Percentiles rank a stretch among this genome's conserved stretches.
Evolutionary conservation across 2,797 vertebrate species (phyloP).

Genomic region (Cyprinella venusta): DNA sequence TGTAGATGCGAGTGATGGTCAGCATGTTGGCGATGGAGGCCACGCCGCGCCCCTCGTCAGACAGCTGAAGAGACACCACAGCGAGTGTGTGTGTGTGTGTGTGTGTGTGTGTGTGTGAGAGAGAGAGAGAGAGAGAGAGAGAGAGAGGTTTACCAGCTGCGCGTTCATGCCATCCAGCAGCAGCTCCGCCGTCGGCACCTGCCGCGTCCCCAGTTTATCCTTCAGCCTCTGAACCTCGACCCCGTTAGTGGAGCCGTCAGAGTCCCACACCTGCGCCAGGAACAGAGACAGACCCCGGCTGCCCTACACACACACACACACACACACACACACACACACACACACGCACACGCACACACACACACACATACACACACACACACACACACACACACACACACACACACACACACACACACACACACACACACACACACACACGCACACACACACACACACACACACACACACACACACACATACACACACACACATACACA

Average conservation of each 20-base stretch:
- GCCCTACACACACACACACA: constrained; percentile 68
- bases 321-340: constrained; percentile 1
- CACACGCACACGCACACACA: constrained; percentile 6
- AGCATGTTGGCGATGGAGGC: constrained; percentile 86
- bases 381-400: constrained; percentile 6
- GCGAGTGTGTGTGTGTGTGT: neutral
- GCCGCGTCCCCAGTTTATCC: constrained; percentile 87
- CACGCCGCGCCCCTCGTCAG: constrained; percentile 84
- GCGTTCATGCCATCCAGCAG: constrained; percentile 82
- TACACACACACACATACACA: neutral
- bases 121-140: neutral
- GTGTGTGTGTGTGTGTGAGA: neutral
- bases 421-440: constrained; percentile 3
- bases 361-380: constrained; percentile 51
- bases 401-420: neutral
- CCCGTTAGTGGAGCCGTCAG: constrained; percentile 77
- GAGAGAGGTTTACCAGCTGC: constrained; percentile 69
- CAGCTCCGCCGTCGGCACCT: constrained; percentile 88
- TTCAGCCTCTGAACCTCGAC: constrained; percentile 88
- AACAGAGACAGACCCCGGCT: constrained; percentile 85
- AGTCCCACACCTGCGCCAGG: constrained; percentile 78
- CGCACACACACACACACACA: constrained; percentile 2
- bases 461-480: constrained; percentile 6
- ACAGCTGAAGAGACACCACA: constrained; percentile 68
- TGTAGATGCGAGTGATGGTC: constrained; percentile 87